Percentiles rank a stretch among this genome's conserved stretches.
Evolutionary conservation across 2,888 invertebrate genomes (phyloP).

Genomic region (Spodoptera littoralis): DNA sequence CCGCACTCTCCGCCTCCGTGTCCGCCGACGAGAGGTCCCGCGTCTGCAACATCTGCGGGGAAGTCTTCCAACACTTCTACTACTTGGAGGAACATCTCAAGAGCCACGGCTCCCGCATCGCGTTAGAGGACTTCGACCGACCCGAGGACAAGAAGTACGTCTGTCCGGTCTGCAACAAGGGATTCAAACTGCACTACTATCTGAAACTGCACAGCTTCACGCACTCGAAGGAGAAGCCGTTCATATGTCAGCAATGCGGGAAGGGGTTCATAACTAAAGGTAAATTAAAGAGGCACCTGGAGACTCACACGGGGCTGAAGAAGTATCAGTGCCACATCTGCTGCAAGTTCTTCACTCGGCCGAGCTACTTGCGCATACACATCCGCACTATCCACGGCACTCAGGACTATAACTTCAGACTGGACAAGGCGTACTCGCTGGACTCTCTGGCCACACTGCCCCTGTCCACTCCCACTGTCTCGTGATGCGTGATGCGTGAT

Average conservation of each 20-base stretch:
- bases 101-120: slow-evolving; percentile 79
- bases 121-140: slow-evolving; percentile 70
- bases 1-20: slow-evolving; percentile 52
- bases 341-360: slow-evolving; percentile 83
- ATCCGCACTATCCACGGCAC: slow-evolving; percentile 82
- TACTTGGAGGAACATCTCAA: slow-evolving; percentile 83
- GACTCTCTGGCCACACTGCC: background rate
- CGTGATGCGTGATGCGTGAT: no score
- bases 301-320: slow-evolving; percentile 80
- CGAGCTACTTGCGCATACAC: slow-evolving; percentile 80
- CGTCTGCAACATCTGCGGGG: slow-evolving; percentile 84
- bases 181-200: slow-evolving; percentile 82
- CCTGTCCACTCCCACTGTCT: background rate
- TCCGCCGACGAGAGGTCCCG: slow-evolving; percentile 76
- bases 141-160: slow-evolving; percentile 77
- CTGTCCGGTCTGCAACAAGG: slow-evolving; percentile 78
- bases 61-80: slow-evolving; percentile 83
- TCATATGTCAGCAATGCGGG: slow-evolving; percentile 83
- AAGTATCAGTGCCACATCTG: slow-evolving; percentile 85
- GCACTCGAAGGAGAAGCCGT: slow-evolving; percentile 83
- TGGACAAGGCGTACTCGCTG: slow-evolving; percentile 53
- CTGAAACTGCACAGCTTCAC: slow-evolving; percentile 82
- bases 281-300: slow-evolving; percentile 80
- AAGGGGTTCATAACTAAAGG: slow-evolving; percentile 84
- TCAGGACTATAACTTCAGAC: slow-evolving; percentile 78